phyloP scores from a whole-genome alignment of 2,113 vertebrate genomes.

The Nothocercus julius region DNA sequence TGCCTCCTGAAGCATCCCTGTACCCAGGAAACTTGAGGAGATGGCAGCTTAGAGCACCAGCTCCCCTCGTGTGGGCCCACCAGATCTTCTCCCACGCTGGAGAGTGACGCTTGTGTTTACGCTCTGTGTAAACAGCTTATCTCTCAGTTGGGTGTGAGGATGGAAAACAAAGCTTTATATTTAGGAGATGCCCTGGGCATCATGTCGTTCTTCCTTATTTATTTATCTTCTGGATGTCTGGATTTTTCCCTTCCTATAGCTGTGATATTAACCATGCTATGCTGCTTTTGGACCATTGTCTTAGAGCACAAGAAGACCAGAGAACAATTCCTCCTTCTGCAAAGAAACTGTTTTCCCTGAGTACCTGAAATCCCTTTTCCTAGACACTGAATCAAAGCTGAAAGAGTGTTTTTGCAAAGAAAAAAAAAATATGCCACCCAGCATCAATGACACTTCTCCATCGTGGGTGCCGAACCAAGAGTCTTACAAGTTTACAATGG shows the following conservation, averaged over 20 bases:
- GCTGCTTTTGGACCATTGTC: not conserved
- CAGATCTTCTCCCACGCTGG: not conserved
- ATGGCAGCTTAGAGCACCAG: not conserved
- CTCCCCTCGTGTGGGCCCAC: not conserved
- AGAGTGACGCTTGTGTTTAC: constrained; percentile 59
- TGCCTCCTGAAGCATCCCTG: not conserved
- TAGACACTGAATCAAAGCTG: not conserved
- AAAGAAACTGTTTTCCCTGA: not conserved
- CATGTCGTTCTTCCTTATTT: not conserved
- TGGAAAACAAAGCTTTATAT: constrained; percentile 45
- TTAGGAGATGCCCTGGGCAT: not conserved
- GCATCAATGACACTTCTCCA: not conserved
- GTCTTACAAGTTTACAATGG: not conserved
- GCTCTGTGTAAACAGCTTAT: constrained; percentile 60
- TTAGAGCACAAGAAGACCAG: not conserved
- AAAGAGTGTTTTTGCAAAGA: not conserved
- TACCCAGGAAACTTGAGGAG: not conserved
- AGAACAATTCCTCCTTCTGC: not conserved
- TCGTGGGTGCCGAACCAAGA: not conserved
- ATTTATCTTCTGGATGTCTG: not conserved
- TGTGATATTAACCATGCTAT: not conserved
- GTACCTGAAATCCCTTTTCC: not conserved
- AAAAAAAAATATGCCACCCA: not conserved
- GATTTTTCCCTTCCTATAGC: not conserved
- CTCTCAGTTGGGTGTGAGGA: constrained; percentile 33